These are phyloP conservation scores for Chrysodeixis includens DNA, from an alignment of 2,888 invertebrate genomes.

Conservation along the genomic window DNA sequence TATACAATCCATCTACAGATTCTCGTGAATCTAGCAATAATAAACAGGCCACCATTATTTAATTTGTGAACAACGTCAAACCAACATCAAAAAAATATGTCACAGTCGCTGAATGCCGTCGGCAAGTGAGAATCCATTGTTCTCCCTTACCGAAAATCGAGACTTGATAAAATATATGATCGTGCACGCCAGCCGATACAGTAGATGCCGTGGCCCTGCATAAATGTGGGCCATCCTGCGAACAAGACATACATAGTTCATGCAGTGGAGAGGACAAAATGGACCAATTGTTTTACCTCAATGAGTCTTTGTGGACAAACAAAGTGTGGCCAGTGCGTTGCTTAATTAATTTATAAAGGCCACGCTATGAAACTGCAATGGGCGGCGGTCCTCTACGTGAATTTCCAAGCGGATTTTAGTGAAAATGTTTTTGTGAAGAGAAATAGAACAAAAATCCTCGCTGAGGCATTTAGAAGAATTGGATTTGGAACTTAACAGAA, in stretches of 20 bases:
- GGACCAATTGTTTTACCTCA: slow-evolving; percentile 70
- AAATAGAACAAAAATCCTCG: not conserved
- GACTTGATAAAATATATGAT: slow-evolving; percentile 11
- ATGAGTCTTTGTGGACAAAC: slow-evolving; percentile 70
- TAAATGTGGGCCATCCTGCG: slow-evolving; percentile 24
- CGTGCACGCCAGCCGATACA: slow-evolving; percentile 17
- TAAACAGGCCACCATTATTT: no score
- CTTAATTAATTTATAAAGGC: slow-evolving; percentile 66
- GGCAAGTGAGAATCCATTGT: not conserved
- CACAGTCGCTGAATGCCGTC: no score
- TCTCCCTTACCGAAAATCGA: slow-evolving; percentile 6
- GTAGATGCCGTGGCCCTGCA: slow-evolving; percentile 27
- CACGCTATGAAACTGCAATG: slow-evolving; percentile 32
- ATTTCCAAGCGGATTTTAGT: slow-evolving; percentile 20
- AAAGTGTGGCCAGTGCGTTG: slow-evolving; percentile 59
- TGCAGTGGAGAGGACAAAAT: slow-evolving; percentile 54
- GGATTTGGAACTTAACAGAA: not conserved
- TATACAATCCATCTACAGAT: no score
- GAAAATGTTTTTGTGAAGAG: slow-evolving; percentile 16
- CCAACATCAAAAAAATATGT: no score
- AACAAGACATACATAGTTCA: slow-evolving; percentile 49
- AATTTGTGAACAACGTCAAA: no score
- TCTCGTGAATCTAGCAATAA: no score
- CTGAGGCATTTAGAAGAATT: not conserved
- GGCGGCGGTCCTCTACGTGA: slow-evolving; percentile 1